A percentile compares a stretch with the other conserved stretches of the same genome.
These are phyloP conservation scores for Neria commutata DNA, from an alignment of 2,888 invertebrate species.

Conservation along the genomic window DNA sequence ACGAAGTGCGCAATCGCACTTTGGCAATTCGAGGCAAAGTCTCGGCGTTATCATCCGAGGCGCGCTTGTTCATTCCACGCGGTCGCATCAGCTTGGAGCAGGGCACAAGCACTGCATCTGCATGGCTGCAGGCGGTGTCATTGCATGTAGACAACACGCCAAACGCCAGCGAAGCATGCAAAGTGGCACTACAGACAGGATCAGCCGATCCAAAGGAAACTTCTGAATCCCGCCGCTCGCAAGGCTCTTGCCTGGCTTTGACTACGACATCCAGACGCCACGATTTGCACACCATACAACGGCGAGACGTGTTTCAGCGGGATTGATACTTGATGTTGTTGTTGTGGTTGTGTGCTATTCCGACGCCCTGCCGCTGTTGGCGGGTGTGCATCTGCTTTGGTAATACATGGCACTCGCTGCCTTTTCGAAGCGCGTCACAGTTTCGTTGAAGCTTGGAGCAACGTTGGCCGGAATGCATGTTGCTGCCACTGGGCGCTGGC, in stretches of 20 bases:
- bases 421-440: conserved; percentile 29
- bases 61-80: background rate
- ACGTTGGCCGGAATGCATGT: conserved; percentile 1
- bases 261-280: background rate
- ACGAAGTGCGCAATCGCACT: too few species aligned
- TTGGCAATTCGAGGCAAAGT: too few species aligned
- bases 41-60: background rate
- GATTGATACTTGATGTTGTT: conserved; percentile 9
- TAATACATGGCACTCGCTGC: background rate
- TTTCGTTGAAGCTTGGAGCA: conserved; percentile 31
- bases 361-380: background rate
- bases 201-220: background rate
- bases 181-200: conserved; percentile 2
- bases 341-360: background rate
- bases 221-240: background rate
- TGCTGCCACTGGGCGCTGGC: background rate
- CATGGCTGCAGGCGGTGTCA: conserved; percentile 15
- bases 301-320: conserved; percentile 3
- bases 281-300: background rate
- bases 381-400: background rate
- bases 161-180: conserved; percentile 5
- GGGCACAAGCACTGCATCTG: too few species aligned
- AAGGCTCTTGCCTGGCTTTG: background rate
- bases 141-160: conserved; percentile 23
- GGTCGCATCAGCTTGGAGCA: background rate